Evolutionary conservation across 2,797 vertebrate genomes (phyloP), one percentile per base, ranked within the genome.

Genomic region (Avahi laniger): DNA sequence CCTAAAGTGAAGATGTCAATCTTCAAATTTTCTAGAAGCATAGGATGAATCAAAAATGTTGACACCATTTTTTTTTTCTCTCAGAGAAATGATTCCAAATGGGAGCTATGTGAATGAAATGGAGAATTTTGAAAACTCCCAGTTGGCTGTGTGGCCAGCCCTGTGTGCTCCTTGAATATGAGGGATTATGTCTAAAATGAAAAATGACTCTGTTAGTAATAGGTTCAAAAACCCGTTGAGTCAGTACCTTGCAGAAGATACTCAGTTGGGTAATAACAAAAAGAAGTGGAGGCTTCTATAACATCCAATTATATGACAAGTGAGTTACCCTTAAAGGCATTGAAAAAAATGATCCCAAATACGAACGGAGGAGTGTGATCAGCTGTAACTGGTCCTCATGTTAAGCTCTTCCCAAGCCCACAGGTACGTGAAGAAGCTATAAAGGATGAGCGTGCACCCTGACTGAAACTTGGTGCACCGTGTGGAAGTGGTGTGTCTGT

Each of bases 231-330:
- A 96, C 92, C 26, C 70, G 2, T 67, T 50, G 43, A 70, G 33
- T 96, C 84, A 94, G 57, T 63, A 80, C 35, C 82, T 96, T 93
- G 83, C 50, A 89, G 50, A 89, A 92, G 50, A 86, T 90, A 92
- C 43, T 72, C 38, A 70, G 15, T 75, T 52, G 30, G 10, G 13
- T 57, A 87, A 87, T 87, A 28, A 57, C 15, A 41, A 70, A 86
- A 81, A 81, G 43, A 35, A 43, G 41, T 48, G 8, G 46, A 75
- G 30, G 46, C 4, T 92, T 93, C 87, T 48, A 70, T 33, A 61
- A 67, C 50, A 59, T 76, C 80, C 33, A 52, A n/a, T 76, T 76
- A 22, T n/a, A 76, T n/a, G 33, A 90, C 48, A 90, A 96, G 54
- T 85, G 78, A 93, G 43, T 83, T 92, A 75, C 54, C 72, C 80